These are phyloP conservation scores for Zalophus californianus DNA, from an alignment of 2,797 vertebrate genomes.

Conservation along the genomic window DNA sequence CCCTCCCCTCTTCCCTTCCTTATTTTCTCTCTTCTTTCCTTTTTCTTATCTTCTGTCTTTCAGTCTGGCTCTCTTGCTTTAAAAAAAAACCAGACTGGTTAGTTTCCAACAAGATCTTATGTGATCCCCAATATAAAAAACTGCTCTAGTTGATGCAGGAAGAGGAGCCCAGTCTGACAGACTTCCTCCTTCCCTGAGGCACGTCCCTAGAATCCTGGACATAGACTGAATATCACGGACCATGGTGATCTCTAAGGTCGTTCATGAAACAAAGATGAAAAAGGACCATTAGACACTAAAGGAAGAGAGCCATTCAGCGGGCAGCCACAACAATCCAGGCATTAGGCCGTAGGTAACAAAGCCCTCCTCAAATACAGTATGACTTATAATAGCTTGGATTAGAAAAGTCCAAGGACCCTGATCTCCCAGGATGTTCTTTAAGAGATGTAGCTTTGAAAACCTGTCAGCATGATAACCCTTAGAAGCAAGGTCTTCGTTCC, in stretches of 20 bases:
- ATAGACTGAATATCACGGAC: not conserved
- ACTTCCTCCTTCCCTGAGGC: not conserved
- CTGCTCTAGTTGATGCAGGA: not conserved
- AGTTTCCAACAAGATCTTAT: conserved; percentile 10
- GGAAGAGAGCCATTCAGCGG: not conserved
- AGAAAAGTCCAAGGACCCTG: not conserved
- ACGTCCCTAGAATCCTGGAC: not conserved
- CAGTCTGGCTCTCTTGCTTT: not conserved
- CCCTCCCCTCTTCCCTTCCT: not conserved
- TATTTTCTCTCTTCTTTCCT: not conserved
- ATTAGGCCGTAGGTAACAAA: not conserved
- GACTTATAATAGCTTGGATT: not conserved
- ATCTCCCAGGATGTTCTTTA: not conserved
- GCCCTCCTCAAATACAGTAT: not conserved
- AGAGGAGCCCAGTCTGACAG: not conserved
- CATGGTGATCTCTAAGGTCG: not conserved
- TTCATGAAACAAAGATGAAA: not conserved
- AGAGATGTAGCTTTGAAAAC: not conserved
- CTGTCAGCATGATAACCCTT: not conserved
- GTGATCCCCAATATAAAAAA: not conserved
- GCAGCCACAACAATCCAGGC: not conserved
- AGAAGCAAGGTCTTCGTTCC: not conserved
- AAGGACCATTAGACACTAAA: not conserved
- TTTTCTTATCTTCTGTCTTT: not conserved
- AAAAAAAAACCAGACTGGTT: not conserved